Conservation (phyloP, 1,140 invertebrate genomes). For the Cotesia vestalis region DNA sequence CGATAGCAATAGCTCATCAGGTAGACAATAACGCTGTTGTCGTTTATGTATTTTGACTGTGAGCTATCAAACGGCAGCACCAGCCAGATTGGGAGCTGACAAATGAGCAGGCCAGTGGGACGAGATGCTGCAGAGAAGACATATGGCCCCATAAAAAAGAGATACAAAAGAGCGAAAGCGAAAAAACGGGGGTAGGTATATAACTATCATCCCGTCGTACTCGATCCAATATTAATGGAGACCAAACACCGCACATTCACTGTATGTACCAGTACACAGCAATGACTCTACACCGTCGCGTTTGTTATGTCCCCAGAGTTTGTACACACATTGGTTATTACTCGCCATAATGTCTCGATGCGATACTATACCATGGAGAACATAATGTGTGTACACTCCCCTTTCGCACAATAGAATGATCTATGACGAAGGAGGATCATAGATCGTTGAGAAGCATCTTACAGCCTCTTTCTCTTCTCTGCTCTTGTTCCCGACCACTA, state of each 20-base stretch:
- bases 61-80: constrained; percentile 52
- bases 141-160: constrained; percentile 61
- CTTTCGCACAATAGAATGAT: constrained; percentile 55
- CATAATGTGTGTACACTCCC: constrained; percentile 56
- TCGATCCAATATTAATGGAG: constrained; percentile 64
- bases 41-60: constrained; percentile 52
- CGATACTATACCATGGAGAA: constrained; percentile 46
- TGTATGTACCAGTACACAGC: too few relatives aligned
- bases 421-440: constrained; percentile 43
- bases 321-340: constrained; percentile 46
- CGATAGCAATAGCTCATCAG: too few relatives aligned
- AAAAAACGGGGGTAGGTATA: constrained; percentile 32
- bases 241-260: constrained; percentile 59
- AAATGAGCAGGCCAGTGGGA: constrained; percentile 52
- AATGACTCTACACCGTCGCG: constrained; percentile 40
- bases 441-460: constrained; percentile 30
- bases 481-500: constrained; percentile 31
- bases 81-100: constrained; percentile 57
- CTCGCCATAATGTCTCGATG: too few relatives aligned
- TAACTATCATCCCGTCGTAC: constrained; percentile 54
- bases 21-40: constrained; percentile 13
- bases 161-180: constrained; percentile 43
- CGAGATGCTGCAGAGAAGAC: constrained; percentile 49
- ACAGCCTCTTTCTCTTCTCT: constrained; percentile 22
- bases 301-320: constrained; percentile 46